A percentile compares a stretch with the other conserved stretches of the same genome.
Conservation (phyloP, 2,113 vertebrate species). For the Menura novaehollandiae region DNA sequence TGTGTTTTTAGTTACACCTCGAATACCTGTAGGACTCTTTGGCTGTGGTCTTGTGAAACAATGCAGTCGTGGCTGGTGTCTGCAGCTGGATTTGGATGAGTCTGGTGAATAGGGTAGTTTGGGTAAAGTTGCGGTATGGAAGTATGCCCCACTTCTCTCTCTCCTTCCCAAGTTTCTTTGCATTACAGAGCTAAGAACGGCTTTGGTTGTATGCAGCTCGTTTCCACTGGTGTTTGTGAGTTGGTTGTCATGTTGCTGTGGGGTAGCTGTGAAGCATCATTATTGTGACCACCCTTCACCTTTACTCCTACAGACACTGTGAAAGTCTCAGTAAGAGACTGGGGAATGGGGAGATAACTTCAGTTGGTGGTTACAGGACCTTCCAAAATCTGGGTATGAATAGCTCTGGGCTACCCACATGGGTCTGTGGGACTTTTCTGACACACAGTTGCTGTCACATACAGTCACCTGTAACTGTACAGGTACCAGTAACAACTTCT, state of each 20-base stretch:
- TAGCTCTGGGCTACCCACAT: not conserved
- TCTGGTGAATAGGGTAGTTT: not conserved
- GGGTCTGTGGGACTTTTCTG: not conserved
- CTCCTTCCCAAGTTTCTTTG: not conserved
- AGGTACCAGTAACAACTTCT: not conserved
- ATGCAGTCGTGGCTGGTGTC: not conserved
- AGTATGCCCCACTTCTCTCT: not conserved
- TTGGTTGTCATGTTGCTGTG: not conserved
- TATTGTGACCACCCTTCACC: not conserved
- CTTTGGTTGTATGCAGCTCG: not conserved
- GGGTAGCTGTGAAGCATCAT: not conserved
- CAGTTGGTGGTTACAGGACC: not conserved
- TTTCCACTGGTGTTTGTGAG: not conserved
- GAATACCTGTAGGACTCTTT: not conserved
- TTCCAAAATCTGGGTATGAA: not conserved
- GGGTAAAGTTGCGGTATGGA: not conserved
- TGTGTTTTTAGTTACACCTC: not conserved
- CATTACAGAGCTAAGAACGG: not conserved
- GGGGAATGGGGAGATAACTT: not conserved
- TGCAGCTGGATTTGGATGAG: not conserved
- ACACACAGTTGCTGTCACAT: not conserved
- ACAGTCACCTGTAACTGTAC: not conserved
- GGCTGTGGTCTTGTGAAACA: not conserved
- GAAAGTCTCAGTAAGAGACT: not conserved
- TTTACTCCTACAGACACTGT: not conserved